These are phyloP conservation scores for Coregonus clupeaformis DNA, from an alignment of 2,113 vertebrate species.

Conservation along the genomic window DNA sequence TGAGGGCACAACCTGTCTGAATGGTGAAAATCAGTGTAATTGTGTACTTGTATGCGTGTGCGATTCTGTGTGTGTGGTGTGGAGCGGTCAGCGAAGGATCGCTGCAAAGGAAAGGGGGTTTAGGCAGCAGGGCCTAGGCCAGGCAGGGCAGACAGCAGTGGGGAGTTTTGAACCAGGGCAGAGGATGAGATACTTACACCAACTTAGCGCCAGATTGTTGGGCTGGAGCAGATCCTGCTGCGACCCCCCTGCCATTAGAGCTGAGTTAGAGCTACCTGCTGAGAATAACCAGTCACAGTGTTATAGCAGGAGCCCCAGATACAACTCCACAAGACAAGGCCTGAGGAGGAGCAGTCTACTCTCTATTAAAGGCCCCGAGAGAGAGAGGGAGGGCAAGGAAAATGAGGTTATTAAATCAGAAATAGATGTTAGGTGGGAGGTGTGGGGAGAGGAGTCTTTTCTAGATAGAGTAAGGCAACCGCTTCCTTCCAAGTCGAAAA, in stretches of 20 bases:
- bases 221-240: slow-evolving; percentile 82
- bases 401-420: not conserved
- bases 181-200: slow-evolving; percentile 78
- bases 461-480: not conserved
- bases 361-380: slow-evolving; percentile 49
- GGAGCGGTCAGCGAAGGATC: slow-evolving; percentile 9
- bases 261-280: slow-evolving; percentile 79
- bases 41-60: not conserved
- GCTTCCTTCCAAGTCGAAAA: too few species aligned
- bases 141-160: too few species aligned
- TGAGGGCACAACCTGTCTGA: slow-evolving; percentile 30
- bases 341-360: slow-evolving; percentile 54
- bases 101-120: slow-evolving; percentile 27
- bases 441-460: not conserved
- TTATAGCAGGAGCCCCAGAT: slow-evolving; percentile 64
- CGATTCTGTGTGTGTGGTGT: slow-evolving; percentile 11
- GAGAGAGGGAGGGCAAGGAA: not conserved
- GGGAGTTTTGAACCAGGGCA: slow-evolving; percentile 40
- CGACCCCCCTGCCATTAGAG: slow-evolving; percentile 75
- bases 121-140: slow-evolving; percentile 18
- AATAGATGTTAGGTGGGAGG: too few species aligned
- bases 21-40: slow-evolving; percentile 25
- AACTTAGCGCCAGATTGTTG: slow-evolving; percentile 84
- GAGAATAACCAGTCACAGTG: slow-evolving; percentile 78
- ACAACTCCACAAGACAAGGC: slow-evolving; percentile 46